phyloP scores from a whole-genome alignment of 2,888 invertebrate species.

The Lithophane semibrunnea region DNA sequence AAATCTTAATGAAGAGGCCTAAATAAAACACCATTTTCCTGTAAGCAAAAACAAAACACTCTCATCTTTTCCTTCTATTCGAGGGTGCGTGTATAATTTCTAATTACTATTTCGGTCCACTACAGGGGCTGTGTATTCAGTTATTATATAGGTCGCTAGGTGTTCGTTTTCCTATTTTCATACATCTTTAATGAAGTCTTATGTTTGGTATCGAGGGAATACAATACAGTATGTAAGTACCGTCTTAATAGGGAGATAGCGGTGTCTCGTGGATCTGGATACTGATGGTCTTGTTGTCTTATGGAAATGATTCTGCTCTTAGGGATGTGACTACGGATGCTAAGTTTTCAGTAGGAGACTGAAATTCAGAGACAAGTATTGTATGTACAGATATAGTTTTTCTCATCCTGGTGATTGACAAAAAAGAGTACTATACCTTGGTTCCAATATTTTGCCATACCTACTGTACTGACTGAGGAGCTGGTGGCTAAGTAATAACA shows the following conservation, averaged over 20 bases:
- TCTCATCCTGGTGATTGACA: neutral
- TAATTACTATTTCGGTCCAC: conserved; percentile 5
- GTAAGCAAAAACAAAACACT: conserved; percentile 34
- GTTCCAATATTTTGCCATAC: neutral
- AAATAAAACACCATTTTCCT: conserved; percentile 32
- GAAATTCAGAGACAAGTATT: neutral
- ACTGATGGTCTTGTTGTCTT: neutral
- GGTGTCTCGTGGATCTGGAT: neutral
- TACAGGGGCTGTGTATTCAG: too few species aligned
- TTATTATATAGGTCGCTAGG: too few species aligned
- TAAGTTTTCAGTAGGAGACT: neutral
- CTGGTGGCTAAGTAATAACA: too few species aligned
- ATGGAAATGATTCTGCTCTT: neutral
- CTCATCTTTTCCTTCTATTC: conserved; percentile 7
- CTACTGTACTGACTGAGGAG: neutral
- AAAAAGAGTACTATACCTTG: neutral
- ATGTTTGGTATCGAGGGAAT: conserved; percentile 9
- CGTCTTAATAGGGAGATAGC: neutral
- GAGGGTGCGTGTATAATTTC: conserved; percentile 12
- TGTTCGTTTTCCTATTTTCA: conserved; percentile 17
- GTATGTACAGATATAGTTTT: neutral
- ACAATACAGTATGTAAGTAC: conserved; percentile 2
- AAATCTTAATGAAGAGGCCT: conserved; percentile 45
- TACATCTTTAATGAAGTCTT: neutral
- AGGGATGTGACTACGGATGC: neutral